Percentiles rank a stretch among this genome's conserved stretches.
phyloP scores from a whole-genome alignment of 2,797 vertebrate genomes.

The Sebastes kiyomatsui region DNA sequence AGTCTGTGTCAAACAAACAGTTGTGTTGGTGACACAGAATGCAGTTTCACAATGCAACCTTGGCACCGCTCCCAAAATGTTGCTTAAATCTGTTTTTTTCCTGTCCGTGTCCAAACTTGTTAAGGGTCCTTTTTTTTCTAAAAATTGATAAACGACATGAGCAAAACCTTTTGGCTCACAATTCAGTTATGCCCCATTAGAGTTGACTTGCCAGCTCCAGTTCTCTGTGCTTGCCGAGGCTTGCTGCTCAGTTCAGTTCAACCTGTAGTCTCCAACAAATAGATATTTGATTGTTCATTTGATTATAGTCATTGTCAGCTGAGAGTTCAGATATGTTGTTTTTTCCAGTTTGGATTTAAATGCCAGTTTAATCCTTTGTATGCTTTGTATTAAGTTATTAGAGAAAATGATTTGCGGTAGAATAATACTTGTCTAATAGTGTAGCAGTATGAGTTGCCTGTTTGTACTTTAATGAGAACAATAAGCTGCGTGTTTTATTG shows the following conservation, averaged over 20 bases:
- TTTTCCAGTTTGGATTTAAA: not conserved
- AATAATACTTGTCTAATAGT: not conserved
- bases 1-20: not conserved
- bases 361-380: not conserved
- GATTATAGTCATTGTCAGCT: not conserved
- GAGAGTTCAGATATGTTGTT: slow-evolving; percentile 9
- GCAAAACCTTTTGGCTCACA: slow-evolving; percentile 22
- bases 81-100: slow-evolving; percentile 1
- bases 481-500: not conserved
- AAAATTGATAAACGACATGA: not conserved
- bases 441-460: not conserved
- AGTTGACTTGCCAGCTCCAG: not conserved
- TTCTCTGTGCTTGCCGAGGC: slow-evolving; percentile 38
- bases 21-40: not conserved
- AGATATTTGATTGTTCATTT: slow-evolving; percentile 48
- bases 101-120: slow-evolving; percentile 1
- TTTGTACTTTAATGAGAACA: not conserved
- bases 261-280: slow-evolving; percentile 29
- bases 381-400: not conserved
- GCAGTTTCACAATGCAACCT: slow-evolving; percentile 18
- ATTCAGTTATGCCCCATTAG: slow-evolving; percentile 30
- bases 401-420: not conserved
- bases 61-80: not conserved
- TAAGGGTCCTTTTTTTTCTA: not conserved
- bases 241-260: slow-evolving; percentile 29